phyloP scores from a whole-genome alignment of 2,888 invertebrate genomes.

The Drosophila paranaensis region DNA sequence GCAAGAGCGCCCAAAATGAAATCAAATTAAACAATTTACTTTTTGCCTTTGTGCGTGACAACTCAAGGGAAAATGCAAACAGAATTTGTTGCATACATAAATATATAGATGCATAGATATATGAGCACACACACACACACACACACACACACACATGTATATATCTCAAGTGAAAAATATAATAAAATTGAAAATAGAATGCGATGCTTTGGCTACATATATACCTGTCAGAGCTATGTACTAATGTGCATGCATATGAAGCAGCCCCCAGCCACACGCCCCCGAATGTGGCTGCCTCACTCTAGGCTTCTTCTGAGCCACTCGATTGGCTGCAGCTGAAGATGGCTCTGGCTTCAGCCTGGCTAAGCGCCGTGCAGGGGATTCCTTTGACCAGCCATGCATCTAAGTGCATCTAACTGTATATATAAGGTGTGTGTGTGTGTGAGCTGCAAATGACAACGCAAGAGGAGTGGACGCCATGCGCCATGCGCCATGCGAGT shows the following conservation, averaged over 20 bases:
- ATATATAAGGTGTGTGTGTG: slow-evolving; percentile 19
- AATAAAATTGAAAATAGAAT: slow-evolving; percentile 71
- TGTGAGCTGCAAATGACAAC: slow-evolving; percentile 55
- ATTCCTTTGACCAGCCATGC: slow-evolving; percentile 69
- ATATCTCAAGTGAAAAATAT: slow-evolving; percentile 65
- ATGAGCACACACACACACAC: not conserved
- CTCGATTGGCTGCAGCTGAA: slow-evolving; percentile 59
- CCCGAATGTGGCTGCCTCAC: slow-evolving; percentile 29
- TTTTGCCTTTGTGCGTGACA: slow-evolving; percentile 80
- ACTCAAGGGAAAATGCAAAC: slow-evolving; percentile 80
- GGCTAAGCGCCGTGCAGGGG: not conserved
- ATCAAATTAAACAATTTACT: slow-evolving; percentile 81
- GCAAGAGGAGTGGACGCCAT: slow-evolving; percentile 9
- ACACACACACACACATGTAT: slow-evolving; percentile 37
- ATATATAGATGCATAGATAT: slow-evolving; percentile 63
- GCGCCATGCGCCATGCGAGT: not conserved
- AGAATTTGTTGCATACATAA: slow-evolving; percentile 70
- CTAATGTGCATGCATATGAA: slow-evolving; percentile 27
- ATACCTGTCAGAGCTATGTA: slow-evolving; percentile 12
- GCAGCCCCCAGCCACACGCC: slow-evolving; percentile 41
- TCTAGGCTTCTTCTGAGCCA: slow-evolving; percentile 41
- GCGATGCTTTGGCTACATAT: slow-evolving; percentile 11
- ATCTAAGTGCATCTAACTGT: slow-evolving; percentile 43
- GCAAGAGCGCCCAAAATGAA: slow-evolving; percentile 71
- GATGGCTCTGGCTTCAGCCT: not conserved